Base-by-base conservation (phyloP, 2,888 invertebrate genomes). In the Campaea margaritaria region DNA sequence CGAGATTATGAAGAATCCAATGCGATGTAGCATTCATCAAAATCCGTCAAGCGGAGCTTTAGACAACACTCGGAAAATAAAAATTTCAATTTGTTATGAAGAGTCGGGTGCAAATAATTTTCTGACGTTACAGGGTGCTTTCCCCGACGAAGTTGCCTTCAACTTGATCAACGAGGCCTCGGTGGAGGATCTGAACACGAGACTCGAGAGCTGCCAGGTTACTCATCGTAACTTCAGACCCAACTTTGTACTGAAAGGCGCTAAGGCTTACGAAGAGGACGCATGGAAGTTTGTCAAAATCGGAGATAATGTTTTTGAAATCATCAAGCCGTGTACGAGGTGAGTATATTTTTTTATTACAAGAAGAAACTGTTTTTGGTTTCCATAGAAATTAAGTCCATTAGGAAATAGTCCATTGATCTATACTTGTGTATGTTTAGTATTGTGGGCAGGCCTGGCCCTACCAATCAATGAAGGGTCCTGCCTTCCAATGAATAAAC, bases 241-340 rank as follows among this genome's bases (percentile, higher is more conserved):
- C 0, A 96, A 96, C 81, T 95, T 96, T 70, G 88, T 96, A 7
- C 82, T 96, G 2, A 89, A 93, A 56, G 94, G 94, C 0, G 89
- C 93, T 0, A 72, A 84, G 45, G 82, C 95, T 0, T 95, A 93
- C 71, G 95, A 93, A 1, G 96, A 96, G 81, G 96, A 96, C 72
- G 81, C 87, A 7, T 96, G 96, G 96, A 93, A 94, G 54, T 96
- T 94, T 89, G 79, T 96, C 4, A 95, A 94, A 79, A 95, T 96
- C 53, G 95, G 96, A 7, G 86, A 93, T 5, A 93, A 93, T 11
- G 72, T 94, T 47, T 95, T 96, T 73, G 93, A 94, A 76, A 93
- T 94, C 61, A 84, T 95, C 15, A 95, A 94, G 76, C 94, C 95
- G 0, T 96, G 96, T 74, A 93, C 93, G 0, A 94, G 95, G 93